Conservation (phyloP, 2,113 vertebrate species). For the Aphyosemion australe region DNA sequence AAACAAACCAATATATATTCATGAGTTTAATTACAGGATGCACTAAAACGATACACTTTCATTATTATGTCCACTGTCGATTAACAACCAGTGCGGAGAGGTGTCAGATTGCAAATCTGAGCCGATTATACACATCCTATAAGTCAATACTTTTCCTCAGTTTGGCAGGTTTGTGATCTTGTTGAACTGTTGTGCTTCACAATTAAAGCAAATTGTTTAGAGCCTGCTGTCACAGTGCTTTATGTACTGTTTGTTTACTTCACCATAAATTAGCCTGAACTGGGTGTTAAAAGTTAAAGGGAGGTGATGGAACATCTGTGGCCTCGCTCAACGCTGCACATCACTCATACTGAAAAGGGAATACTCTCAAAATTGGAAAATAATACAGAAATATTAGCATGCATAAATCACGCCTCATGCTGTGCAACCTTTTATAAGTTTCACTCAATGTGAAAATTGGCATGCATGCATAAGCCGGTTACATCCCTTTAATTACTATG, state of each 20-base stretch:
- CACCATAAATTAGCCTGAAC: slow-evolving; percentile 16
- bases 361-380: neutral
- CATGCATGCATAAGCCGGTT: neutral
- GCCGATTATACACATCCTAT: slow-evolving; percentile 58
- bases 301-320: slow-evolving; percentile 32
- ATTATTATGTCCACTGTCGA: slow-evolving; percentile 53
- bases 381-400: neutral
- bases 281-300: slow-evolving; percentile 33
- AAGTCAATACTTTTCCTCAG: slow-evolving; percentile 28
- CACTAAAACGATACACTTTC: slow-evolving; percentile 69
- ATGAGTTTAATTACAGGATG: slow-evolving; percentile 78
- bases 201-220: slow-evolving; percentile 33
- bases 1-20: slow-evolving; percentile 80
- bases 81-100: slow-evolving; percentile 40
- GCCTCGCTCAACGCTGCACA: neutral
- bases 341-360: neutral
- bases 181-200: slow-evolving; percentile 24
- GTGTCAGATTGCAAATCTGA: slow-evolving; percentile 63
- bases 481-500: neutral
- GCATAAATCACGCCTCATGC: neutral
- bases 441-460: neutral
- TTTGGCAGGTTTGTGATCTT: slow-evolving; percentile 34
- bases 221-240: slow-evolving; percentile 14
- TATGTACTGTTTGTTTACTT: slow-evolving; percentile 26
- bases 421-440: neutral